Base-by-base conservation (phyloP, 2,797 vertebrate species). In the Allobates femoralis region DNA sequence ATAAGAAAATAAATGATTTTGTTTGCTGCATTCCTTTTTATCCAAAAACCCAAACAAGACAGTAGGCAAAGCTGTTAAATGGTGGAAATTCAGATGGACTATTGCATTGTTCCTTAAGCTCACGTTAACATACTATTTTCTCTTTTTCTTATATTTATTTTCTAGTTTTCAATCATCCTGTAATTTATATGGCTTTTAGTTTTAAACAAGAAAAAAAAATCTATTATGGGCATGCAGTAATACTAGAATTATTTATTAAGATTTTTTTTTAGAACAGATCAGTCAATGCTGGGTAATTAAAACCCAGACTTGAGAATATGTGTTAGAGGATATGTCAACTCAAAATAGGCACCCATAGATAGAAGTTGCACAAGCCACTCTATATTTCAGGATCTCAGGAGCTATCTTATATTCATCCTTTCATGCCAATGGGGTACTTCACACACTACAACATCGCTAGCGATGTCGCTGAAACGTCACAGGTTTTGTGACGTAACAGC, bases 1-100 rank as follows among this genome's bases (percentile, higher is more conserved):
- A 84, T 77, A 26, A 79, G 26, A 87, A 83, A 37, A 79, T 60
- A 26, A 83, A 83, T 83, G 51, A 71, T 74, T 60, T 41, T 67
- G 56, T 79, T 71, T 51, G 12, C 41, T 78, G 30, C 18, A 76
- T 56, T 81, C 3, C 28, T 32, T 56, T 74, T 62, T 51, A 34
- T 19, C 12, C 6, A 74, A 85, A 85, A 62, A 34, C 3, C 10
- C 30, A 80, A 71, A 62, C 60, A 77, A 66, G 53, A n/a, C 37
- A 12, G 66, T 41, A 66, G 14, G 21, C 55, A 37, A 60, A 14
- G 6, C 2, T 50, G n/a, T 62, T 50, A 19, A 26, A 50, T 28
- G 46, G 26, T 21, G 11, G 19, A 51, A 46, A 81, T 80, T 23
- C 19, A 77, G 12, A 50, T 30, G 19, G 41, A 15, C 8, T 32